Evolutionary conservation across 2,113 vertebrate genomes (phyloP).

Genomic region (Siniperca knerii): DNA sequence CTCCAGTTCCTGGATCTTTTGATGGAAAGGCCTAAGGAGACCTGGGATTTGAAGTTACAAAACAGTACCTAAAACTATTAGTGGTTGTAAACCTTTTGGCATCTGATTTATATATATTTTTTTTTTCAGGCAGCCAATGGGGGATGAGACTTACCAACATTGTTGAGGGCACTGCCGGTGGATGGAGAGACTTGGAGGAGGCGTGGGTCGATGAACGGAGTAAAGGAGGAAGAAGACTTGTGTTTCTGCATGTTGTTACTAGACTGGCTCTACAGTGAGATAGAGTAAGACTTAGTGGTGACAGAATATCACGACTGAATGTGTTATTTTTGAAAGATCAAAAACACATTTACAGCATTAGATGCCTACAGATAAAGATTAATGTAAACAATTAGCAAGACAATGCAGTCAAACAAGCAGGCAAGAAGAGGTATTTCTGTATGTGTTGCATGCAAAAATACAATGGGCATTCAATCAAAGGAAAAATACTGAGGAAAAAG

Average conservation of each 20-base stretch:
- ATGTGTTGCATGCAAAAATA: slow-evolving; percentile 55
- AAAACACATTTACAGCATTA: not conserved
- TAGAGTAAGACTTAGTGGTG: not conserved
- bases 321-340: not conserved
- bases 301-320: not conserved
- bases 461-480: slow-evolving; percentile 31
- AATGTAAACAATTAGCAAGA: slow-evolving; percentile 8
- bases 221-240: slow-evolving; percentile 99
- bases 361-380: not conserved
- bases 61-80: not conserved
- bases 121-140: not conserved
- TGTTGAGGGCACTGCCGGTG: slow-evolving; percentile 95
- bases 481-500: slow-evolving; percentile 43
- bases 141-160: slow-evolving; percentile 89
- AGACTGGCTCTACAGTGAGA: slow-evolving; percentile 90
- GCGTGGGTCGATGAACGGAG: slow-evolving; percentile 98
- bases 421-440: slow-evolving; percentile 43
- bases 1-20: not conserved
- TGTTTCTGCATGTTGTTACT: slow-evolving; percentile 99
- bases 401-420: slow-evolving; percentile 67
- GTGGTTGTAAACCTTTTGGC: not conserved
- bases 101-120: not conserved
- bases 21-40: not conserved
- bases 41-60: not conserved
- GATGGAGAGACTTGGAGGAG: slow-evolving; percentile 99